Percentiles rank a stretch among this genome's conserved stretches.
These are phyloP conservation scores for Tuta absoluta DNA, from an alignment of 2,888 invertebrate species.

Conservation along the genomic window DNA sequence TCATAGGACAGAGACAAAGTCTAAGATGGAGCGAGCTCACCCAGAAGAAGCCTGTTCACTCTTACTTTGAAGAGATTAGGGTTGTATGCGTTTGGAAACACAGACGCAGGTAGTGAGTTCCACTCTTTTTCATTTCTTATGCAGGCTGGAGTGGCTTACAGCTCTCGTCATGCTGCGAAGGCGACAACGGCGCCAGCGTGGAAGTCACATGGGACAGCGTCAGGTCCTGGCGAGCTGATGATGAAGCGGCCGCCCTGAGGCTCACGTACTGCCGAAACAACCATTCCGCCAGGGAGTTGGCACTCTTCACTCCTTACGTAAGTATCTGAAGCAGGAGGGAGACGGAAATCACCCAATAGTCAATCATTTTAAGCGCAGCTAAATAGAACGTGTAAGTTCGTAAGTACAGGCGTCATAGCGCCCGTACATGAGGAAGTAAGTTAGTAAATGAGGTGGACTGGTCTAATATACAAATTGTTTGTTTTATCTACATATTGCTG, in stretches of 20 bases:
- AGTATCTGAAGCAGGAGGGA: slow-evolving; percentile 34
- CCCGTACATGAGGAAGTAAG: too few relatives aligned
- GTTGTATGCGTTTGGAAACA: too few relatives aligned
- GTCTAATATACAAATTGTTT: too few relatives aligned
- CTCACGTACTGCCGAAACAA: slow-evolving; percentile 86
- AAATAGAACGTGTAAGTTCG: background rate
- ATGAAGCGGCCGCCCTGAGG: slow-evolving; percentile 94
- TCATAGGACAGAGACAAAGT: too few relatives aligned
- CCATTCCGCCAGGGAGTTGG: slow-evolving; percentile 54
- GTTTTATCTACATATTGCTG: too few relatives aligned
- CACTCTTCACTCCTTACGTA: slow-evolving; percentile 54
- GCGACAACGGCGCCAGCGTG: slow-evolving; percentile 84
- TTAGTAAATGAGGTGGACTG: too few relatives aligned
- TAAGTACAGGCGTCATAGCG: too few relatives aligned
- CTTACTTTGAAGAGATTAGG: too few relatives aligned
- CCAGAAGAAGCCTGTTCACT: too few relatives aligned
- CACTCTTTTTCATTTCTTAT: too few relatives aligned
- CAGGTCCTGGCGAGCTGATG: slow-evolving; percentile 93
- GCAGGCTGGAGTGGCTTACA: slow-evolving; percentile 84
- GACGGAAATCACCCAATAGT: background rate
- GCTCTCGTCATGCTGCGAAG: slow-evolving; percentile 86
- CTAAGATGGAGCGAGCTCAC: too few relatives aligned
- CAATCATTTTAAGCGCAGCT: background rate
- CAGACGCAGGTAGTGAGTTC: too few relatives aligned
- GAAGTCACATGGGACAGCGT: slow-evolving; percentile 92